phyloP scores from a whole-genome alignment of 2,888 invertebrate species.

The Cartodere bifasciata region DNA sequence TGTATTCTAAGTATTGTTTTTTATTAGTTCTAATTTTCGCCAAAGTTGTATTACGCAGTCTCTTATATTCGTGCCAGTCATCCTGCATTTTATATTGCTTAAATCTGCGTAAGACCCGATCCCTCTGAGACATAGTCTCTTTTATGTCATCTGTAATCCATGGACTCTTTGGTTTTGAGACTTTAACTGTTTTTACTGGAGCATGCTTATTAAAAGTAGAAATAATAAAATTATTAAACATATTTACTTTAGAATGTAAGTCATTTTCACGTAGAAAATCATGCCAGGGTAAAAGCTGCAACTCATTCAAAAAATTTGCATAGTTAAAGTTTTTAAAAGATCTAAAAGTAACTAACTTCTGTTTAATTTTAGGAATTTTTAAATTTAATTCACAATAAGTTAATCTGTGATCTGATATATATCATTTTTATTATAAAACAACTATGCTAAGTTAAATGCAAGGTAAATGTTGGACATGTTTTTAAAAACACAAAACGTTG shows the following conservation, averaged over 20 bases:
- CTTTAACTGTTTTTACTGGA: neutral
- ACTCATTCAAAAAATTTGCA: slow-evolving; percentile 3
- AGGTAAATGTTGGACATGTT: too few species aligned
- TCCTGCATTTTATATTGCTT: neutral
- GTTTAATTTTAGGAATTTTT: too few species aligned
- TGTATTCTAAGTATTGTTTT: too few species aligned
- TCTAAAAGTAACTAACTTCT: too few species aligned
- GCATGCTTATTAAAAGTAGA: slow-evolving; percentile 1
- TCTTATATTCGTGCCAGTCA: slow-evolving; percentile 2
- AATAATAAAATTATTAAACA: neutral
- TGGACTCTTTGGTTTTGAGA: neutral
- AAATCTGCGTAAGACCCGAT: slow-evolving; percentile 1
- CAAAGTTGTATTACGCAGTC: slow-evolving; percentile 3
- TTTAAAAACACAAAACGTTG: too few species aligned
- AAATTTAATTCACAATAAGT: too few species aligned
- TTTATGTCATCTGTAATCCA: slow-evolving; percentile 1
- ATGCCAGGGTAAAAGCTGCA: slow-evolving; percentile 4
- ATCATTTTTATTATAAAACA: too few species aligned
- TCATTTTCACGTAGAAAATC: slow-evolving; percentile 1
- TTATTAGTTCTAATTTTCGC: slow-evolving; percentile 2
- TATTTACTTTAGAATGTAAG: neutral
- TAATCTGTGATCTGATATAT: too few species aligned
- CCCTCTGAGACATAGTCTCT: slow-evolving; percentile 2
- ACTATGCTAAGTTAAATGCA: too few species aligned
- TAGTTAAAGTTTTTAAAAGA: slow-evolving; percentile 3